Evolutionary conservation across 2,113 vertebrate species (phyloP).

Genomic region (Ibidorhyncha struthersii): DNA sequence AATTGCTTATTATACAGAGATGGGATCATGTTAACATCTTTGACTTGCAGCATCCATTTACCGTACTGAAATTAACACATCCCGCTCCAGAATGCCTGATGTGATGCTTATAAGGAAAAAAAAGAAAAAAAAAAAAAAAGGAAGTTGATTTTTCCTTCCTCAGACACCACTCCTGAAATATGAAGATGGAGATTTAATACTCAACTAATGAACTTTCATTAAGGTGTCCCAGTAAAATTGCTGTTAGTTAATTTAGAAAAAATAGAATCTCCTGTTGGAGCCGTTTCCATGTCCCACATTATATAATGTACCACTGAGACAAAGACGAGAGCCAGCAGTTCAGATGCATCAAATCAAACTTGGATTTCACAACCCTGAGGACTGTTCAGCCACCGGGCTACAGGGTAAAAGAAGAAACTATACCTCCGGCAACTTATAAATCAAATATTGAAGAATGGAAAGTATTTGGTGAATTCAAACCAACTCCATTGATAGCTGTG

Average conservation of each 20-base stretch:
- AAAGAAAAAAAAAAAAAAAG: neutral
- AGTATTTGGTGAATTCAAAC: neutral
- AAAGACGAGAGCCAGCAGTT: neutral
- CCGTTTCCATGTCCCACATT: neutral
- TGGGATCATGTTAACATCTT: conserved; percentile 5
- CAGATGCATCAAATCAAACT: neutral
- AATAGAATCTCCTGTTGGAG: neutral
- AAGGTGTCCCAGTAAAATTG: neutral
- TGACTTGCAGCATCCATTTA: neutral
- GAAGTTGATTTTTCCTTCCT: neutral
- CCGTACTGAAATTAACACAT: neutral
- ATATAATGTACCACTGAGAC: neutral
- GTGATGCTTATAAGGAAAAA: neutral
- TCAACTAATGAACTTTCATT: neutral
- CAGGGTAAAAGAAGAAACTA: neutral
- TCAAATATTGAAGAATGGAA: neutral
- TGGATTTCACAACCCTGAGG: neutral
- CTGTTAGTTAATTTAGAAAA: neutral
- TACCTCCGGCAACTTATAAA: neutral
- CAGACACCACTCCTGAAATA: neutral
- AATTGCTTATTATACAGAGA: conserved; percentile 18
- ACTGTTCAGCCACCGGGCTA: neutral
- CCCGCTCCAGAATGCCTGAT: neutral
- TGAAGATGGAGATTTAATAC: neutral
- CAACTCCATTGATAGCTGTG: neutral